Evolutionary conservation across 2,797 vertebrate genomes (phyloP).

Genomic region (Coendou prehensilis): DNA sequence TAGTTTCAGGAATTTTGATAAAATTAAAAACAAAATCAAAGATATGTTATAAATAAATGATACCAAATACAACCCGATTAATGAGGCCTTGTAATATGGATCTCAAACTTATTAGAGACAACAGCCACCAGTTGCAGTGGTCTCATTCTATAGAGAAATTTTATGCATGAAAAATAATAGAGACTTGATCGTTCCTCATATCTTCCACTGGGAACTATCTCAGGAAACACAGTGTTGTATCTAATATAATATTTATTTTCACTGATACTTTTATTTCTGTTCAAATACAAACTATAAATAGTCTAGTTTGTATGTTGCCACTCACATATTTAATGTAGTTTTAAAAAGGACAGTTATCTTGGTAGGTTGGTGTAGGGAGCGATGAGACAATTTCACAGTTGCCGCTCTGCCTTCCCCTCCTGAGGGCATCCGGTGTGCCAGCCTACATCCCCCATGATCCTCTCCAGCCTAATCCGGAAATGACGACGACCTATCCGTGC

Average conservation of each 20-base stretch:
- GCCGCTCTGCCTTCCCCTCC: too few relatives aligned
- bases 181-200: neutral
- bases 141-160: neutral
- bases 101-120: neutral
- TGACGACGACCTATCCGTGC: too few relatives aligned
- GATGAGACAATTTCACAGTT: too few relatives aligned
- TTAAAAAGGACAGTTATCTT: neutral
- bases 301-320: neutral
- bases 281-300: conserved; percentile 16
- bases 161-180: neutral
- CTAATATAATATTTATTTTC: conserved; percentile 18
- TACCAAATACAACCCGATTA: neutral
- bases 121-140: neutral
- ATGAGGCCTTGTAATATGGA: neutral
- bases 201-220: neutral
- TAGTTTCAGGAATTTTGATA: neutral
- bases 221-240: neutral
- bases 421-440: too few relatives aligned
- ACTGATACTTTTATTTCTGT: neutral
- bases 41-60: neutral
- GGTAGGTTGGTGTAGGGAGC: neutral
- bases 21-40: neutral
- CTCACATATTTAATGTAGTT: neutral
- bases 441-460: too few relatives aligned
- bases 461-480: too few relatives aligned